phyloP scores from a whole-genome alignment of 2,113 vertebrate species.

The Sinocyclocheilus rhinocerous region DNA sequence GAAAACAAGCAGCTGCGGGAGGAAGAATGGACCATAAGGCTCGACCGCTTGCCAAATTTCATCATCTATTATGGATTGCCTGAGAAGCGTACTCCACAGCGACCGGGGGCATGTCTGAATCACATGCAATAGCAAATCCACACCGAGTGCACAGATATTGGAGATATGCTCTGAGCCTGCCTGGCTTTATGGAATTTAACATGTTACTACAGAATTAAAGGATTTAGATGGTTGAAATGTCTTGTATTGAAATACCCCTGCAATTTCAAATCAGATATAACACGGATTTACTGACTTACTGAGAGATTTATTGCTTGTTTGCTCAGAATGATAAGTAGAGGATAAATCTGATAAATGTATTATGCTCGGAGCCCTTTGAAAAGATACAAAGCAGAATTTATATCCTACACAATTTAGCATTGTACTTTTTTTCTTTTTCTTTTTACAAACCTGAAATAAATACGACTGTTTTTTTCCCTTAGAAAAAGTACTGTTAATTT shows the following conservation, averaged over 20 bases:
- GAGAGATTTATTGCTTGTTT: conserved; percentile 19
- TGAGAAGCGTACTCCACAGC: conserved; percentile 74
- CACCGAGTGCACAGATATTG: conserved; percentile 27
- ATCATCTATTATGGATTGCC: conserved; percentile 86
- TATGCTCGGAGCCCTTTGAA: neutral
- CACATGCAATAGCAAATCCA: conserved; percentile 67
- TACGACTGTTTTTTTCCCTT: too few relatives aligned
- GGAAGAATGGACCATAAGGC: conserved; percentile 83
- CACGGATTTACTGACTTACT: conserved; percentile 15
- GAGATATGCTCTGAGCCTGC: conserved; percentile 11
- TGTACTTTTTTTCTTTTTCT: neutral
- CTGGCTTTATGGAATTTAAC: conserved; percentile 35
- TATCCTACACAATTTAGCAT: too few relatives aligned
- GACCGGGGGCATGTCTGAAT: conserved; percentile 73
- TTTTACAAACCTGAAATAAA: neutral
- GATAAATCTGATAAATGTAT: conserved; percentile 24
- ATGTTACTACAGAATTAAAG: conserved; percentile 42
- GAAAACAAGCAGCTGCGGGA: conserved; percentile 83
- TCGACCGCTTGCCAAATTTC: conserved; percentile 80
- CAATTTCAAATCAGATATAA: conserved; percentile 40
- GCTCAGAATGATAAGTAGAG: conserved; percentile 21
- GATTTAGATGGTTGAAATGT: conserved; percentile 43
- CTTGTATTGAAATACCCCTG: conserved; percentile 30
- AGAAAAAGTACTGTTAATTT: neutral
- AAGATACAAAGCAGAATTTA: neutral